Conservation (phyloP, 2,888 invertebrate genomes). For the Lacanobia wlatinum region DNA sequence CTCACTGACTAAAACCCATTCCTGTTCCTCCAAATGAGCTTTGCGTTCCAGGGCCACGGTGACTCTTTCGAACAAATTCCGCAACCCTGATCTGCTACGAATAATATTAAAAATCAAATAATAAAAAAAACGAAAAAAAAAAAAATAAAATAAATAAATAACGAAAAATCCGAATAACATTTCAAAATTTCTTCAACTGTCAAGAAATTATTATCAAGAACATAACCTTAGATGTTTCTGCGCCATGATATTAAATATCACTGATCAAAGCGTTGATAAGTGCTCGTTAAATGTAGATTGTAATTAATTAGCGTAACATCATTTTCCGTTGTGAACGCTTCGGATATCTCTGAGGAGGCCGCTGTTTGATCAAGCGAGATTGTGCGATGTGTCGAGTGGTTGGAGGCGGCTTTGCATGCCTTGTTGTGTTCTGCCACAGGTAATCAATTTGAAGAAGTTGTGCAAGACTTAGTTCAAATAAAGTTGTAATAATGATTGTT, state of each 20-base stretch:
- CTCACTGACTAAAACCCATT: no score
- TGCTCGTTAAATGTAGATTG: conserved; percentile 28
- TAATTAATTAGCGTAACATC: conserved; percentile 41
- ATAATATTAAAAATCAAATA: no score
- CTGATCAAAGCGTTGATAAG: conserved; percentile 32
- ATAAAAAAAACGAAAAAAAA: no score
- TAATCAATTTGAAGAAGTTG: neutral
- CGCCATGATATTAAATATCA: conserved; percentile 27
- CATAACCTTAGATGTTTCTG: neutral
- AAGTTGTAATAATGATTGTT: no score
- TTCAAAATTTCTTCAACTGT: neutral
- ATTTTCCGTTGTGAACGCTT: conserved; percentile 17
- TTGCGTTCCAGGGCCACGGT: no score
- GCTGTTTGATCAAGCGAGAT: conserved; percentile 31
- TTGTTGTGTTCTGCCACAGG: neutral
- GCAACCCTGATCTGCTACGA: no score
- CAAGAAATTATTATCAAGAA: neutral
- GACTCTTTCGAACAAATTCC: no score
- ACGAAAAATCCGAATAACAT: no score
- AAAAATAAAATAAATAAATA: no score
- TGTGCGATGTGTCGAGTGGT: conserved; percentile 20
- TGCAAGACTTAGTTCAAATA: no score
- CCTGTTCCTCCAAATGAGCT: no score
- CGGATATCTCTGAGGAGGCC: neutral
- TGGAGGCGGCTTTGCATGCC: neutral